Evolutionary conservation across 2,113 vertebrate genomes (phyloP), one percentile per base, ranked within the genome.

Genomic region (Odontesthes bonariensis): DNA sequence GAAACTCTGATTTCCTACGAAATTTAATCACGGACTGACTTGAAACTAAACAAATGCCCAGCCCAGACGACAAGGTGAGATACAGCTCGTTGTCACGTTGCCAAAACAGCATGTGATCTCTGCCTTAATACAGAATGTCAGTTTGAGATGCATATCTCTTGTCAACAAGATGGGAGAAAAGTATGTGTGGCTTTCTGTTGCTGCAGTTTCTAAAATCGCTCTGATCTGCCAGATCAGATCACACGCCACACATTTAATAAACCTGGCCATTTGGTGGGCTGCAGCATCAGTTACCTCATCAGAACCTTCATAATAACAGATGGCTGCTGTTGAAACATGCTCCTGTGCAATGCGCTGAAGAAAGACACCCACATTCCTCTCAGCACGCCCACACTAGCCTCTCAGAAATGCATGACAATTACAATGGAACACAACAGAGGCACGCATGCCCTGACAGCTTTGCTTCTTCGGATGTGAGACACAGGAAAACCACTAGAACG

Each of bases 341-440:
- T 72, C 49, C 79, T 58, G 35, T 58, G 64, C 31, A 74, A 58
- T 32, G 38, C 54, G 58, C 8, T 54, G 4, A 13, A 55, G 10
- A 55, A 16, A 68, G n/a, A 80, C 16, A 80, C n/a, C 16, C 5
- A 46, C 82, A 85, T 82, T 80, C 73, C 78, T 81, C 75, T 52
- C 56, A 49, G 65, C 84, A 85, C 46, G 75, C 69, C 87, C 76
- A 86, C 86, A 87, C 83, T 69, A 60, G 86, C 38, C 68, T 81
- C 59, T 66, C 23, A 79, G 52, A 83, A 70, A 63, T 75, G 54
- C 17, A 69, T 76, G 32, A 59, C 59, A 52, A 57, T 44, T 16
- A 23, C 23, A 74, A 1, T 59, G 60, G 58, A 27, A 12, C 40
- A 61, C 46, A 27, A 61, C n/a, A 19, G 6, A 33, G 2, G 16